These are phyloP conservation scores for Periparus ater DNA, from an alignment of 2,797 vertebrate genomes.

Conservation along the genomic window DNA sequence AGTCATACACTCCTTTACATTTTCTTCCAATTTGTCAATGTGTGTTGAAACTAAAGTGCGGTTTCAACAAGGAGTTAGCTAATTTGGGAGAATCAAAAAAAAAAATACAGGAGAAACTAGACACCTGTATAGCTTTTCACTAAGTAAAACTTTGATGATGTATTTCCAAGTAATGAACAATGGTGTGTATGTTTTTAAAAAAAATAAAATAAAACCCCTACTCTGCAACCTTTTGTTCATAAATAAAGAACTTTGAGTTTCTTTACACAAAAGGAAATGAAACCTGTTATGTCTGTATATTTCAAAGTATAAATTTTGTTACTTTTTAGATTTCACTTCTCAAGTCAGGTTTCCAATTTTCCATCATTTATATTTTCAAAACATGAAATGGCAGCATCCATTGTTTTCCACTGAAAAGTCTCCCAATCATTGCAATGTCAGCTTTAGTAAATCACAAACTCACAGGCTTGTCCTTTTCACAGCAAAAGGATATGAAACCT, in stretches of 20 bases:
- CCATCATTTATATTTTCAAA: neutral
- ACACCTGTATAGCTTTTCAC: neutral
- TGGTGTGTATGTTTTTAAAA: neutral
- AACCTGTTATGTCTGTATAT: neutral
- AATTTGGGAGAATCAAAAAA: neutral
- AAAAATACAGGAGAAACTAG: neutral
- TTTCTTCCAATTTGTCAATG: neutral
- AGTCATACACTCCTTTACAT: neutral
- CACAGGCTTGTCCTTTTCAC: neutral
- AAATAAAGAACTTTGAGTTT: neutral
- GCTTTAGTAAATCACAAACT: neutral
- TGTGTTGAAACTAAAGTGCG: neutral
- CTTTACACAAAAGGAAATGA: neutral
- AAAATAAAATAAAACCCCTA: neutral
- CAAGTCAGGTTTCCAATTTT: neutral
- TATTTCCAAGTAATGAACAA: neutral
- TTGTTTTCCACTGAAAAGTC: neutral
- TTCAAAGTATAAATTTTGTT: neutral
- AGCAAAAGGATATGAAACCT: neutral
- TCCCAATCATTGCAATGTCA: fast-evolving
- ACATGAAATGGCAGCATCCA: neutral
- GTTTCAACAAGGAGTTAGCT: neutral
- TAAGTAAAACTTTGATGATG: neutral
- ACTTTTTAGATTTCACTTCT: neutral
- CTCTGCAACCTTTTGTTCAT: neutral